These are phyloP conservation scores for Rhyacichthys aspro DNA, from an alignment of 2,797 vertebrate species.

Conservation along the genomic window DNA sequence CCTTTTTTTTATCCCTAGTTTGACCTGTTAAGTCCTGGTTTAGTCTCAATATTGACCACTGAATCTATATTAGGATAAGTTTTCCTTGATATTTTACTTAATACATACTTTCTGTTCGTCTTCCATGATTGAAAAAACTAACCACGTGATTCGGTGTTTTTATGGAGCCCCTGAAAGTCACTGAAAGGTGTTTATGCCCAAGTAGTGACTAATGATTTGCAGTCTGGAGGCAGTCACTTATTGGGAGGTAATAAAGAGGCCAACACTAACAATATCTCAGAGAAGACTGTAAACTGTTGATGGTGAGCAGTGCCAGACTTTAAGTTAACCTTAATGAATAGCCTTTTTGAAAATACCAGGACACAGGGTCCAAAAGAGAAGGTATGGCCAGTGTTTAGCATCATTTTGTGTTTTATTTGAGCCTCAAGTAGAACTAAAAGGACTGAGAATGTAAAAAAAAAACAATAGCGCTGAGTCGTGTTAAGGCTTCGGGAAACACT, in stretches of 20 bases:
- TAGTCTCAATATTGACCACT: too few relatives aligned
- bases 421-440: neutral
- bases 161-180: neutral
- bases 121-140: too few relatives aligned
- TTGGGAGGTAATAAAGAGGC: constrained; percentile 22
- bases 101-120: too few relatives aligned
- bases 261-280: constrained; percentile 14
- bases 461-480: constrained; percentile 25
- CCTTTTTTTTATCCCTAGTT: too few relatives aligned
- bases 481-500: constrained; percentile 25
- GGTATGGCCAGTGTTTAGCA: too few relatives aligned
- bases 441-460: neutral
- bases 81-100: too few relatives aligned
- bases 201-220: constrained; percentile 1
- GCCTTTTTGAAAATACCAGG: neutral
- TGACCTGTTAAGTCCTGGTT: too few relatives aligned
- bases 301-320: neutral
- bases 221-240: neutral
- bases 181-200: neutral
- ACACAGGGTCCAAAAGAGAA: too few relatives aligned
- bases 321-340: neutral
- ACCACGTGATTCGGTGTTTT: neutral
- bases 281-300: constrained; percentile 16
- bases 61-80: too few relatives aligned
- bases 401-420: neutral